Percentiles rank a stretch among this genome's conserved stretches.
Conservation (phyloP, 2,113 vertebrate species). For the Ovis canadensis region DNA sequence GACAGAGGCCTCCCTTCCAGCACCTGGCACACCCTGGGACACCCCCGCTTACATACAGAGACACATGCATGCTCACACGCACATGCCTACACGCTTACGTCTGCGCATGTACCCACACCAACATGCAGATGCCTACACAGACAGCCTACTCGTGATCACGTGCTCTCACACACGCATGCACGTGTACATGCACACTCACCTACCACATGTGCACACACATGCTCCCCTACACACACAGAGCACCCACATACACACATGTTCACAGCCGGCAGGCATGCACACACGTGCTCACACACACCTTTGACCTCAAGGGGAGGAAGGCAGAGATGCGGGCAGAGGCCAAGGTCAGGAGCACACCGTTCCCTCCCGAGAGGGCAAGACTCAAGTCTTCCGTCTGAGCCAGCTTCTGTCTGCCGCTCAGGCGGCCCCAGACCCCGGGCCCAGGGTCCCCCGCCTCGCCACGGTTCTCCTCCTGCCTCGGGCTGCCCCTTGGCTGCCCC, state of each 20-base stretch:
- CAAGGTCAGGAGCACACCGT: not conserved
- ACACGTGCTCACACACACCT: not conserved
- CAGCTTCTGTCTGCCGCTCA: not conserved
- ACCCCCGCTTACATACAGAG: not conserved
- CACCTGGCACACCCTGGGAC: not conserved
- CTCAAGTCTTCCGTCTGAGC: not conserved
- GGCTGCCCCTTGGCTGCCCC: not conserved
- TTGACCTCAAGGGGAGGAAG: not conserved
- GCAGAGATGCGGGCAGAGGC: not conserved
- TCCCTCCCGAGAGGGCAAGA: not conserved
- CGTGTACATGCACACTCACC: not conserved
- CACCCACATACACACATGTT: not conserved
- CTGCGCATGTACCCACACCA: not conserved
- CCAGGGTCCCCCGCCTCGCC: accelerated
- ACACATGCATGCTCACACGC: accelerated
- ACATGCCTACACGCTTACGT: not conserved
- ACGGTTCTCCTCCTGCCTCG: not conserved
- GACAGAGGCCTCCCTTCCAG: not conserved
- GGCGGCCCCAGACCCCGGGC: not conserved
- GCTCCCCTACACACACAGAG: not conserved
- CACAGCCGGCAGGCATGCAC: not conserved
- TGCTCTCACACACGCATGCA: not conserved
- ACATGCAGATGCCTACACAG: not conserved
- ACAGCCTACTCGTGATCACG: not conserved
- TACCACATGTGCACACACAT: not conserved